A percentile compares a stretch with the other conserved stretches of the same genome.
phyloP scores from a whole-genome alignment of 2,888 invertebrate species.

The Spodoptera exigua region DNA sequence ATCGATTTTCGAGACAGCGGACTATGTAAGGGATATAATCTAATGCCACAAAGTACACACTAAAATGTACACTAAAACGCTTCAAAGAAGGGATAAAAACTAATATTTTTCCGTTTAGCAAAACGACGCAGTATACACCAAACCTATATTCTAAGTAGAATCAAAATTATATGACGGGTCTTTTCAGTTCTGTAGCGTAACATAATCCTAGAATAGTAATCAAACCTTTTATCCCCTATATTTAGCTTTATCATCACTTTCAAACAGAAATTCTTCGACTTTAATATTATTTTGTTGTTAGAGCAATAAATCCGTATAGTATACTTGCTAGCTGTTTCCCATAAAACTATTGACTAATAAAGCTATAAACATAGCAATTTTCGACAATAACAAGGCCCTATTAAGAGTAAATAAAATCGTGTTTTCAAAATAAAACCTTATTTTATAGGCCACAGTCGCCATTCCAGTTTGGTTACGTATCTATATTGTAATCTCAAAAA shows the following conservation, averaged over 20 bases:
- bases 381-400: not conserved
- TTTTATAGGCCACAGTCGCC: not conserved
- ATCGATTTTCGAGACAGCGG: conserved; percentile 1
- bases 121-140: too few relatives aligned
- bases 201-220: too few relatives aligned
- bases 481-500: too few relatives aligned
- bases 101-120: too few relatives aligned
- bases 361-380: conserved; percentile 6
- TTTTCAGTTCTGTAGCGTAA: too few relatives aligned
- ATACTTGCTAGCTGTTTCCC: conserved; percentile 19
- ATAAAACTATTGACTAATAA: conserved; percentile 19
- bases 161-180: too few relatives aligned
- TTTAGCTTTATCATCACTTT: conserved; percentile 5
- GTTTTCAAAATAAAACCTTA: not conserved
- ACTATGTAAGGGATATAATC: not conserved
- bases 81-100: too few relatives aligned
- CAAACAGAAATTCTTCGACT: conserved; percentile 10
- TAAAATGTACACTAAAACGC: too few relatives aligned
- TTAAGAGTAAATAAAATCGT: not conserved
- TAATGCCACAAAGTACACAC: not conserved
- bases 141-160: too few relatives aligned
- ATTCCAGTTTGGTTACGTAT: too few relatives aligned
- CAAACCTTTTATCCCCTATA: too few relatives aligned
- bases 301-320: conserved; percentile 18
- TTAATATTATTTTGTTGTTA: not conserved